Percentiles rank a stretch among this genome's conserved stretches.
Conservation (phyloP, 2,797 vertebrate species). For the Eremophila alpestris region DNA sequence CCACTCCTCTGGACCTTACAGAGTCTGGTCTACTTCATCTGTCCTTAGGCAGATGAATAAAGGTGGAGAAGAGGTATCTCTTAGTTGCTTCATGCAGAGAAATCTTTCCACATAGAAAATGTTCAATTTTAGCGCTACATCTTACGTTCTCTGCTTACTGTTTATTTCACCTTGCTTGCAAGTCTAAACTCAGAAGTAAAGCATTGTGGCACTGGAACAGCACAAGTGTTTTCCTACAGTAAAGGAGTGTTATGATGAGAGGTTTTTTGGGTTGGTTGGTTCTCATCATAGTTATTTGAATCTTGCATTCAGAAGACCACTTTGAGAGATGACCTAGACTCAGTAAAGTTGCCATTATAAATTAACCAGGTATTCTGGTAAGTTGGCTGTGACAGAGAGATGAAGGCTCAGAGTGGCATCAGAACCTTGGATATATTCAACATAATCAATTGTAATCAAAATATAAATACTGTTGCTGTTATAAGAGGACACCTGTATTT, state of each 20-base stretch:
- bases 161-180: neutral
- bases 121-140: neutral
- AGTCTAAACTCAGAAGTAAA: neutral
- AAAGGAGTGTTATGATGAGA: neutral
- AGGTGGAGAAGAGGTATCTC: neutral
- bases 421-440: neutral
- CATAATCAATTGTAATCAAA: neutral
- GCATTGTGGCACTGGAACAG: neutral
- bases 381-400: neutral
- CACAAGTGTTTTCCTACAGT: neutral
- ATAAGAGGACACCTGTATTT: neutral
- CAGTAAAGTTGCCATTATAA: neutral
- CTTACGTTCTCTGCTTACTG: neutral
- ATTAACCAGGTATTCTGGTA: neutral
- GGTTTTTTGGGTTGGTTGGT: neutral
- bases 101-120: neutral
- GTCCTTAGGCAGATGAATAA: neutral
- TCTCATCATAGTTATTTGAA: neutral
- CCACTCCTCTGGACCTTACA: neutral
- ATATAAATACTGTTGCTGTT: rapidly evolving
- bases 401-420: neutral
- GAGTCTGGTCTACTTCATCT: rapidly evolving
- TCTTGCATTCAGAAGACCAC: neutral
- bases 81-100: neutral
- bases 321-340: neutral